Evolutionary conservation across 2,113 vertebrate species (phyloP).

Genomic region (Dicentrarchus labrax): DNA sequence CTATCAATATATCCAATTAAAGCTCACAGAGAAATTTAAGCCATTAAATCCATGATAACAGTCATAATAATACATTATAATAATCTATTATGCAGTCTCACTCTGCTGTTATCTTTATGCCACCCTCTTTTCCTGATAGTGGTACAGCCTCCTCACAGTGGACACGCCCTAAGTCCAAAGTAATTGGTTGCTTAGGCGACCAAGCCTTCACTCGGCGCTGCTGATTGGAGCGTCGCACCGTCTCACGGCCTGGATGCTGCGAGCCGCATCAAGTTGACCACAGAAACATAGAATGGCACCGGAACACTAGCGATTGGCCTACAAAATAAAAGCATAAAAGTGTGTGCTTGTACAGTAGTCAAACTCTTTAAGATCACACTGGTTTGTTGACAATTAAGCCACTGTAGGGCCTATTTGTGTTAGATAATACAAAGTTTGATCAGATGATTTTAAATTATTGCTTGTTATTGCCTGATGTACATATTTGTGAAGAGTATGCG

Average conservation of each 20-base stretch:
- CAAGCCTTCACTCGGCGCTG: conserved; percentile 41
- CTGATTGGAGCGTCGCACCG: conserved; percentile 75
- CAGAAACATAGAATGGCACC: rapidly evolving
- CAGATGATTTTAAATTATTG: neutral
- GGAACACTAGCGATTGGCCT: neutral
- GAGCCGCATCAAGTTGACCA: conserved; percentile 1
- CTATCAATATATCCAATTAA: neutral
- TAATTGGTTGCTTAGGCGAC: conserved; percentile 76
- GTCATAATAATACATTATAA: neutral
- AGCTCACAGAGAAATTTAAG: neutral
- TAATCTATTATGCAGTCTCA: neutral
- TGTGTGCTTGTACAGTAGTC: no score
- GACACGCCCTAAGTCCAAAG: conserved; percentile 67
- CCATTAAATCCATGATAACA: neutral
- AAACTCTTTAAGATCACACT: neutral
- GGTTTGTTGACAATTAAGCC: neutral
- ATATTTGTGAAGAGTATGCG: neutral
- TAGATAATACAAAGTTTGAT: neutral
- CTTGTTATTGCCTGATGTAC: neutral
- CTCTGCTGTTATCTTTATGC: neutral
- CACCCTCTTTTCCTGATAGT: conserved; percentile 56
- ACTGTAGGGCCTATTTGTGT: neutral
- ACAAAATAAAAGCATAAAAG: conserved; percentile 48
- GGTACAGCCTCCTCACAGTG: conserved; percentile 70
- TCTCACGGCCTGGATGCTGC: conserved; percentile 74